These are phyloP conservation scores for Rhabdornis inornatus DNA, from an alignment of 2,113 vertebrate genomes.

Conservation along the genomic window DNA sequence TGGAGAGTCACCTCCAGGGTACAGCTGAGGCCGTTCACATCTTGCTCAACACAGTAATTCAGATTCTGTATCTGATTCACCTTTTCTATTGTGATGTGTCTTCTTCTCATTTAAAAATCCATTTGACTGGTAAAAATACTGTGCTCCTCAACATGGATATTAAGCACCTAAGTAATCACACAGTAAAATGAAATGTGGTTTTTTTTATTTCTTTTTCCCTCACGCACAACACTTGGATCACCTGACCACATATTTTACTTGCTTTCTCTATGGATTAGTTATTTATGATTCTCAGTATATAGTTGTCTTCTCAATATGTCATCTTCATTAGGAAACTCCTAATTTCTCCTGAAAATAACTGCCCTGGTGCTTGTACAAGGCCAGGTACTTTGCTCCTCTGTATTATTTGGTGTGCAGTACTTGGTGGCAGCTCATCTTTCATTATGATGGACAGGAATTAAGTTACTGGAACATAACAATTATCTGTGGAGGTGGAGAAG, in stretches of 20 bases:
- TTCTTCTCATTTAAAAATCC: background rate
- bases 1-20: accelerated
- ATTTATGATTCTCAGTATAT: background rate
- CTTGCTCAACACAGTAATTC: background rate
- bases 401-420: background rate
- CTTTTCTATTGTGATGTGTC: background rate
- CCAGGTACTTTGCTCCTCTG: background rate
- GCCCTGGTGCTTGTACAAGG: background rate
- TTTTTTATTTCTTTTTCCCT: background rate
- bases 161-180: background rate
- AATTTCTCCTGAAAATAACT: background rate
- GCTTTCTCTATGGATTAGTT: background rate
- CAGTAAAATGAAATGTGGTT: background rate
- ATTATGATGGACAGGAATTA: background rate
- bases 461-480: background rate
- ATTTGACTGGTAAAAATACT: background rate
- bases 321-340: background rate
- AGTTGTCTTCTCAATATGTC: background rate
- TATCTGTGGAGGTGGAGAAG: background rate
- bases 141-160: background rate
- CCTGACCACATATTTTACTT: background rate
- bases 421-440: background rate
- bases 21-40: background rate
- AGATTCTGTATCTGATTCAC: background rate
- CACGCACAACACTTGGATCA: background rate